These are phyloP conservation scores for Heterocephalus glaber DNA, from an alignment of 2,113 vertebrate genomes.

Conservation along the genomic window DNA sequence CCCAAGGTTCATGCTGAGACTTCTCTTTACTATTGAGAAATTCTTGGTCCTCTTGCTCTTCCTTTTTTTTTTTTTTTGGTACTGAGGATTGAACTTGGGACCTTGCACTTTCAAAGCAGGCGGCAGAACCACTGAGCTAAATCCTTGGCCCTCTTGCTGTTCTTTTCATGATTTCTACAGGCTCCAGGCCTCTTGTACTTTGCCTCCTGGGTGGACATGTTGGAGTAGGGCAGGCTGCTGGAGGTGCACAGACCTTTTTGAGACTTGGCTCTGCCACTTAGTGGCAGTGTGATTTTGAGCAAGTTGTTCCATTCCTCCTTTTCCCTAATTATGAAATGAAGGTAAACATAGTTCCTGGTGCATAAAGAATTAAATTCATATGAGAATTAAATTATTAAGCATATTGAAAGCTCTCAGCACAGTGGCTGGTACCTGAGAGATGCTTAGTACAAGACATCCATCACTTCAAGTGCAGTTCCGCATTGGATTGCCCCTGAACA, in stretches of 20 bases:
- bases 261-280: background rate
- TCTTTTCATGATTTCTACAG: background rate
- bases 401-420: background rate
- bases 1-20: background rate
- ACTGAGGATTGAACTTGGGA: no score
- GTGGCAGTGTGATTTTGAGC: background rate
- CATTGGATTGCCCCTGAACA: background rate
- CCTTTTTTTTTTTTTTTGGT: no score
- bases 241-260: background rate
- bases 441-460: background rate
- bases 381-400: background rate
- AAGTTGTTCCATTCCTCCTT: background rate
- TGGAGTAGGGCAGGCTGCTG: background rate
- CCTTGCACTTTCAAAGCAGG: no score
- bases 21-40: background rate
- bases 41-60: background rate
- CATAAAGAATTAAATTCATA: background rate
- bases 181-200: background rate
- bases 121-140: no score
- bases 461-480: background rate
- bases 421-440: background rate
- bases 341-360: background rate
- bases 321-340: background rate
- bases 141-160: background rate
- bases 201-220: background rate